Evolutionary conservation across 23 tunicate genomes (phyloP), one percentile per base, ranked within the genome.

Genomic region (Ciona savignyi): DNA sequence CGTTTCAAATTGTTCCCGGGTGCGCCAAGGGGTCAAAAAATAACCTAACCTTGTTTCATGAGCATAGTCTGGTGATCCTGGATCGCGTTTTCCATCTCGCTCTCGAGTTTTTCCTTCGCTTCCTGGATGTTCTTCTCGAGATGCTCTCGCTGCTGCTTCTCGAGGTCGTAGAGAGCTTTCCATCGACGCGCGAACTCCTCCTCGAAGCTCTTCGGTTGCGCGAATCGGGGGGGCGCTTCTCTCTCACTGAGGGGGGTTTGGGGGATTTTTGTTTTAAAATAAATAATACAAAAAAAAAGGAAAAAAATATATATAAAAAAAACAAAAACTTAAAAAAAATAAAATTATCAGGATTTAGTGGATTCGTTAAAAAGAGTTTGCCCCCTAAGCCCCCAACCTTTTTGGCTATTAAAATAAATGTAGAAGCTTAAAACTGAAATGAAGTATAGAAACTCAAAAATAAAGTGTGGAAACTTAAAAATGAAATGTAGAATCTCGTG

Each of bases 81-180:
- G 27, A 84, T 85, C 19, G 91, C 87, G 42, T 85, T 91, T 77
- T 91, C 97, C 97, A 91, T 91, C 61, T 91, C 97, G 29, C 51
- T 33, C 71, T 91, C 97, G n/a, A 91, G 83, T 71, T 91, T 84
- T 42, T 84, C 86, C 34, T 74, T 78, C 3, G 90, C 97, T 20
- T 66, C 35, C 28, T 89, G 80, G 33, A 91, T 84, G 49, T 65
- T 79, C 74, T 80, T 84, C 32, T 91, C 86, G 62, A 85, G 48
- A 35, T 95, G 96, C 11, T 95, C 96, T 25, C 86, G 83, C 65
- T 88, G 99, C 69, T 85, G 84, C 30, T 75, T 73, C 31, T 95
- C 99, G 70, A 95, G 81, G 62, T 95, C 99, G 67, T 95, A 90
- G 33, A 95, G 90, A 24, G 99, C 99, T 64, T 95, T 95, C 99